Conservation (phyloP, 2,113 vertebrate genomes). For the Chaetodon auriga region DNA sequence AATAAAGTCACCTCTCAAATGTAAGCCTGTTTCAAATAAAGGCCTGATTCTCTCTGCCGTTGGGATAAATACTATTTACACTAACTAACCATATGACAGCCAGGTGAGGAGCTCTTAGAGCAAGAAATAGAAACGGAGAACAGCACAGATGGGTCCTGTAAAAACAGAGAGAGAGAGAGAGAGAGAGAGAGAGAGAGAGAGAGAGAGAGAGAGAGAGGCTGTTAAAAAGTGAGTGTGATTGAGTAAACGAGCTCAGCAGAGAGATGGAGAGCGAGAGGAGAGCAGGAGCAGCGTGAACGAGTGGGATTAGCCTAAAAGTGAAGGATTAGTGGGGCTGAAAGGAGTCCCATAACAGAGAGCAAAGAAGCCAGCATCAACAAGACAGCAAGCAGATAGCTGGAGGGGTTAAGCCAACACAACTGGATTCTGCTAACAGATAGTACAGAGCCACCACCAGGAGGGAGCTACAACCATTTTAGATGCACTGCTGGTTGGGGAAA, state of each 20-base stretch:
- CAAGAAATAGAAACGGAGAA: background rate
- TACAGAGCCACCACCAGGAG: constrained; percentile 20
- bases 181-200: background rate
- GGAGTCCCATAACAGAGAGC: constrained; percentile 49
- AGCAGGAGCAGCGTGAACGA: constrained; percentile 47
- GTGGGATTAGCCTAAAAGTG: constrained; percentile 66
- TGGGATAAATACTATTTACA: background rate
- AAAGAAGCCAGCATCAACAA: constrained; percentile 50
- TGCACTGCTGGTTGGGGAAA: constrained; percentile 26
- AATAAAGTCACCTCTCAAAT: background rate
- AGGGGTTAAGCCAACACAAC: constrained; percentile 54
- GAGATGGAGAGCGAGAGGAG: constrained; percentile 6
- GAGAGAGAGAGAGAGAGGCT: background rate
- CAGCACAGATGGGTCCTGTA: constrained; percentile 16
- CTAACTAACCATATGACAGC: background rate
- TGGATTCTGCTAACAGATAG: constrained; percentile 57
- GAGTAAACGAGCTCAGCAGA: constrained; percentile 38
- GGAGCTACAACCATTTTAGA: constrained; percentile 34
- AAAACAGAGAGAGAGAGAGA: background rate
- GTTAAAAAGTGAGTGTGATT: constrained; percentile 1
- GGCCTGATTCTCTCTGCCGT: background rate
- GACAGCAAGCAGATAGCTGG: constrained; percentile 56
- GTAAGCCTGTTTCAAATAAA: background rate
- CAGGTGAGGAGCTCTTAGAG: constrained; percentile 9
- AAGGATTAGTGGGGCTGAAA: constrained; percentile 69